Base-by-base conservation (phyloP, 2,888 invertebrate genomes). In the Elysia crispata region DNA sequence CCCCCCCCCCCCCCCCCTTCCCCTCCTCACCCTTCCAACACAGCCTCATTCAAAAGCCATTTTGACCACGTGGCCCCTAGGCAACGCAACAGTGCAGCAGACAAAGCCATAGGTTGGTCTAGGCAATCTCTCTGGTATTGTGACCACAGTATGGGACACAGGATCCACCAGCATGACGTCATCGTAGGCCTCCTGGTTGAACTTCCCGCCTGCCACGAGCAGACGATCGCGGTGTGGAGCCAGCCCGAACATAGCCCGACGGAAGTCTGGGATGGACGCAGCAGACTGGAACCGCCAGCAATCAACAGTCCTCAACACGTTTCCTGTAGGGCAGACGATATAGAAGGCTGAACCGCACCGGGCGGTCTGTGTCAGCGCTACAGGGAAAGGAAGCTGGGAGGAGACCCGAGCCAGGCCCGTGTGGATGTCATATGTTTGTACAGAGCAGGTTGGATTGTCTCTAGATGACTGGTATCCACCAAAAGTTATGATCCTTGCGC, bases 81-180 rank as follows among this genome's bases (percentile, higher is more conserved):
- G 62, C 11, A 80, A 54, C 20, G 62, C 49, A 31, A 77, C 66
- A 25, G 75, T 76, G 20, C 74, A 70, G 28, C 77, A 77, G 25
- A 75, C 80, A 67, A 76, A 78, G 11, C 82, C 82, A 77, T 80
- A 82, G 75, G 76, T 75, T 11, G 82, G 82, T 28, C 8, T 23
- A n/a, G 77, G 72, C 25, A 80, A 76, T 30, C 62, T 80, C 60
- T 80, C 76, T 11, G 70, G 70, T 62, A 80, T 20, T 18, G 30
- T 75, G 30, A 78, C 62, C 41, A 82, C 62, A 0, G 80, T 60
- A 23, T 60, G 54, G 30, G 73, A 69, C 50, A 76, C 50, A 28
- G 80, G 57, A 66, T 80, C 82, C 72, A 82, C 70, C 72, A 78
- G 50, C 67, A 80, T 77, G 18, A 82, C 72, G 60, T 82, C 82